Conservation (phyloP, 2,797 vertebrate genomes). For the Microctenopoma steveboyesi region DNA sequence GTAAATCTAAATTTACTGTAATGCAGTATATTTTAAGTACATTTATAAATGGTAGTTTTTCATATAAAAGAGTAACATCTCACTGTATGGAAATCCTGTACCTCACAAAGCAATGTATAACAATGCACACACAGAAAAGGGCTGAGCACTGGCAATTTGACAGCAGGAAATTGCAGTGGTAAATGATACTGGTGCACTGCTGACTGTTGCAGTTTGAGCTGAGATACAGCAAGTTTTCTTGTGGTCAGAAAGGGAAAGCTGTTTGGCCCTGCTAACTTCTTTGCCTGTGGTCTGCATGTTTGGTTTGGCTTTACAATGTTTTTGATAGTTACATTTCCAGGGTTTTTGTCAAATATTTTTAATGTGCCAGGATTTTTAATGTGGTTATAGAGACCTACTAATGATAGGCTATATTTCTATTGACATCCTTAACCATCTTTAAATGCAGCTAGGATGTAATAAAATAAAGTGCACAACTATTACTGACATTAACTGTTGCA, state of each 20-base stretch:
- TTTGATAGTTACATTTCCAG: background rate
- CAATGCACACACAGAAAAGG: background rate
- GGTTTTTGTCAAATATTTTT: background rate
- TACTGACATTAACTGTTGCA: background rate
- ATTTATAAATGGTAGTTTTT: background rate
- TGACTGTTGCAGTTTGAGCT: constrained; percentile 31
- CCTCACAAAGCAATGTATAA: background rate
- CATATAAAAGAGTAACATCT: background rate
- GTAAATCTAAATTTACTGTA: background rate
- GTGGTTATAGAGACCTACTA: no score
- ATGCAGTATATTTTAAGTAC: background rate
- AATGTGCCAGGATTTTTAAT: no score
- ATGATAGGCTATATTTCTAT: background rate
- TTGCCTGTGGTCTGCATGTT: background rate
- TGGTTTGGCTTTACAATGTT: background rate
- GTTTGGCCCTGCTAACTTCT: background rate
- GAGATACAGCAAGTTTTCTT: constrained; percentile 22
- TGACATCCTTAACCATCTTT: no score
- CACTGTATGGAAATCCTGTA: background rate
- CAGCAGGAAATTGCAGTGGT: constrained; percentile 45
- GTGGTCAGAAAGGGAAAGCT: constrained; percentile 14
- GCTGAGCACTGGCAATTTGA: background rate
- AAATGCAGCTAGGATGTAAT: no score
- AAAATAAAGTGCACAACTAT: background rate
- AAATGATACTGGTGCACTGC: constrained; percentile 53